Percentiles rank a stretch among this genome's conserved stretches.
phyloP scores from a whole-genome alignment of 2,797 vertebrate species.

The Pangasius krempfi region DNA sequence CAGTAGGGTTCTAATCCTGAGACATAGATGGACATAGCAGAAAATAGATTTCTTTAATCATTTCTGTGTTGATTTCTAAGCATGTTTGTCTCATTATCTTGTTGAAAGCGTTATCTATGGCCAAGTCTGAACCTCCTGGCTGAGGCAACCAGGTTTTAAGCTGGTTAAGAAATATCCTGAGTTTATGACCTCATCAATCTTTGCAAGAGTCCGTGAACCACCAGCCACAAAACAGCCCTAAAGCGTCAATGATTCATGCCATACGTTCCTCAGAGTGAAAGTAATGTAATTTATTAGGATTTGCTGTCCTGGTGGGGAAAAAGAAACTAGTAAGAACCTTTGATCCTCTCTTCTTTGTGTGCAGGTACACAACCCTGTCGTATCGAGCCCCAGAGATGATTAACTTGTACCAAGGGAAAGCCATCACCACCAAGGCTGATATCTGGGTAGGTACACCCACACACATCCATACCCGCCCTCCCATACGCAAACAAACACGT shows the following conservation, averaged over 20 bases:
- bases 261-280: not conserved
- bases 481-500: not conserved
- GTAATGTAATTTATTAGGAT: not conserved
- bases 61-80: not conserved
- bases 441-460: slow-evolving; percentile 86
- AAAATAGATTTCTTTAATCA: not conserved
- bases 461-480: not conserved
- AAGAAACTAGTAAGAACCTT: not conserved
- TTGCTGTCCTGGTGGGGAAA: not conserved
- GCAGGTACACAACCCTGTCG: slow-evolving; percentile 95
- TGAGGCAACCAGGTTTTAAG: not conserved
- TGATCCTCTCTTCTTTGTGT: slow-evolving; percentile 19
- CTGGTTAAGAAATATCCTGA: not conserved
- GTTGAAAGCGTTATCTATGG: not conserved
- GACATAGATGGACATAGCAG: not conserved
- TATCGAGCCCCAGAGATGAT: slow-evolving; percentile 99
- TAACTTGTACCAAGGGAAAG: slow-evolving; percentile 93
- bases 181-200: not conserved
- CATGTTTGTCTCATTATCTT: not conserved
- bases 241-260: not conserved
- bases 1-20: not conserved
- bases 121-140: no score
- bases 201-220: not conserved
- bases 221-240: not conserved
- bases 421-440: slow-evolving; percentile 97